Base-by-base conservation (phyloP, 2,113 vertebrate species). In the Myotis yumanensis region DNA sequence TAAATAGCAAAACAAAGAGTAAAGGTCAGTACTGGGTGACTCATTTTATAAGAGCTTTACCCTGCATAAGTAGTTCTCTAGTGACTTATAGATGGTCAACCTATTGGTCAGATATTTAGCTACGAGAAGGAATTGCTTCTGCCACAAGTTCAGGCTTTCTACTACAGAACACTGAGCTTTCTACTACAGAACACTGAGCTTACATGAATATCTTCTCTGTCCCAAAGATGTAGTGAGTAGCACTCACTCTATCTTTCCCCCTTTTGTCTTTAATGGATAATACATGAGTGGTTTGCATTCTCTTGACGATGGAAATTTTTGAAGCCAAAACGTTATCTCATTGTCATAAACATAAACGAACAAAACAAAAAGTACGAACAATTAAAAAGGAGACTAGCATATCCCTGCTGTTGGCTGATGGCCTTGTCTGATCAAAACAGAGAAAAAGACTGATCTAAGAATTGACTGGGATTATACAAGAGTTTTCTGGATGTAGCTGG, bases 361-460 rank as follows among this genome's bases (percentile, higher is more conserved):
- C 22, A 75, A 90, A 40, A 12, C 40, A 40, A 71, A 82, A 86
- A 75, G 2, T 72, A 9, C 5, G 15, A 75, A 59, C 18, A 82
- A 75, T 77, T 62, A 54, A 83, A 76, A 73, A 93, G 18, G 88
- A 71, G 35, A 20, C 48, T 30, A 79, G 35, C 14, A 79, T 25
- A 28, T 81, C 25, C 62, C 89, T 73, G 3, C 40, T 93, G 8
- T 79, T 93, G 43, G 35, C 35, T 87, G 37, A 79, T 84, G 59
- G 28, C 30, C 48, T 94, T 85, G 8, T 86, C 40, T 96, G 54
- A 91, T 94, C 35, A 85, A 95, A 92, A 84, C 30, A 51, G 14
- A 92, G 23, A 20, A 90, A 91, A 86, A 96, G 14, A 1, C 35
- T 76, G 28, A 86, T 71, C 6, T 95, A 86, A 86, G 64, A 89